Evolutionary conservation across 2,888 invertebrate genomes (phyloP).

Genomic region (Ischnura elegans): DNA sequence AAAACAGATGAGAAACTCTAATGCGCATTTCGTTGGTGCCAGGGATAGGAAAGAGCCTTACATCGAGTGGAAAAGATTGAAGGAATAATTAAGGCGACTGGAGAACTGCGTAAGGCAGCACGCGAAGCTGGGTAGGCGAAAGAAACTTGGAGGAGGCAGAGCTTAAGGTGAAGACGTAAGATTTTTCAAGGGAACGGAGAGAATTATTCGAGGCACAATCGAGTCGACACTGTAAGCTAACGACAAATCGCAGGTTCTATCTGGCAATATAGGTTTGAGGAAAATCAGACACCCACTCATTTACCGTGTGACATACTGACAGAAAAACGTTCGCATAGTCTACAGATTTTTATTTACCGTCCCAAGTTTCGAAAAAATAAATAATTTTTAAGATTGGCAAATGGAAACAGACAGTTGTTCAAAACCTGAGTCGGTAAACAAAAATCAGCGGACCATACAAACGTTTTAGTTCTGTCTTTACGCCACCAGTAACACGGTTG

Average conservation of each 20-base stretch:
- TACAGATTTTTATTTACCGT: no score
- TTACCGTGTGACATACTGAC: no score
- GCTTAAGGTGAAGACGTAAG: not conserved
- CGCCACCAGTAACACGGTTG: no score
- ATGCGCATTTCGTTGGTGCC: not conserved
- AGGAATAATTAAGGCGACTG: conserved; percentile 46
- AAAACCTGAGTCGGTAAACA: no score
- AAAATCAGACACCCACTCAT: no score
- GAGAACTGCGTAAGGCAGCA: not conserved
- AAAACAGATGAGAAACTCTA: not conserved
- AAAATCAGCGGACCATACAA: not conserved
- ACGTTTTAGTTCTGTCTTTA: no score
- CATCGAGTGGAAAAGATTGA: conserved; percentile 28
- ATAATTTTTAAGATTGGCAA: no score
- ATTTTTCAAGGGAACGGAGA: not conserved
- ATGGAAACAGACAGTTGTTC: no score
- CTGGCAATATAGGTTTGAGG: not conserved
- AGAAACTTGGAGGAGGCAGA: not conserved
- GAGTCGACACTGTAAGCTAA: conserved; percentile 1
- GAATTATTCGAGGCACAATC: not conserved
- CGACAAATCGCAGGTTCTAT: not conserved
- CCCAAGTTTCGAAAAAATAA: no score
- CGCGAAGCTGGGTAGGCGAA: not conserved
- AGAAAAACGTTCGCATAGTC: no score
- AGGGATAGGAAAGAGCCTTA: not conserved